These are phyloP conservation scores for Poecilia picta DNA, from an alignment of 2,797 vertebrate species.

Conservation along the genomic window DNA sequence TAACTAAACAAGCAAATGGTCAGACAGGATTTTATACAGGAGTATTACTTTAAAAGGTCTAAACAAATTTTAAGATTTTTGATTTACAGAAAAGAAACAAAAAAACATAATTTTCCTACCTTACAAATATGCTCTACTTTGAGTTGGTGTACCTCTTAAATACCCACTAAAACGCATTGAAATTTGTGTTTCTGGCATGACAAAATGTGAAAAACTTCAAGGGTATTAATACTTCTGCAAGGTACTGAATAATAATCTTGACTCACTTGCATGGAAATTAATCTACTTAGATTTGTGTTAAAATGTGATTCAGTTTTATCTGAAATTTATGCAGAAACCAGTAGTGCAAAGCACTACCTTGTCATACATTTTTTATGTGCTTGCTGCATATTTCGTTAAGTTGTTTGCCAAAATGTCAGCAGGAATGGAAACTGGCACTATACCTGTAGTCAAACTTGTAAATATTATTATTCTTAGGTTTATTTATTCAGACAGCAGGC, in stretches of 20 bases:
- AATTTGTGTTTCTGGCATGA: background rate
- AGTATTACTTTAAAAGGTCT: background rate
- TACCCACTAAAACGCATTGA: background rate
- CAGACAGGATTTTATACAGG: background rate
- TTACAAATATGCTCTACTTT: background rate
- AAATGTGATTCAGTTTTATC: conserved; percentile 1
- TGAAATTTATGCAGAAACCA: conserved; percentile 11
- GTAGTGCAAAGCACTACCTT: conserved; percentile 1
- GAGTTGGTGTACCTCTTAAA: background rate
- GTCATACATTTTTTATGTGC: conserved; percentile 12
- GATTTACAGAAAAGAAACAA: background rate
- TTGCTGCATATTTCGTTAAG: conserved; percentile 16
- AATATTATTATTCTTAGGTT: conserved; percentile 9
- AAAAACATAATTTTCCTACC: background rate
- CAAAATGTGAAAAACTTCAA: background rate
- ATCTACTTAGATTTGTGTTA: background rate
- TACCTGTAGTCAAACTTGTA: conserved; percentile 23
- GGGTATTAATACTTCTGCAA: background rate
- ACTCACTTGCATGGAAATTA: background rate
- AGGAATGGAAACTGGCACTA: conserved; percentile 9
- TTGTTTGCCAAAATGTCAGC: conserved; percentile 17
- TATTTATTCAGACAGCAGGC: conserved; percentile 4
- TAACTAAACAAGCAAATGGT: background rate
- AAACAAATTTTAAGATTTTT: background rate
- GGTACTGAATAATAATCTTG: background rate